Evolutionary conservation across 2,113 vertebrate species (phyloP).

Genomic region (Dasyprocta punctata): DNA sequence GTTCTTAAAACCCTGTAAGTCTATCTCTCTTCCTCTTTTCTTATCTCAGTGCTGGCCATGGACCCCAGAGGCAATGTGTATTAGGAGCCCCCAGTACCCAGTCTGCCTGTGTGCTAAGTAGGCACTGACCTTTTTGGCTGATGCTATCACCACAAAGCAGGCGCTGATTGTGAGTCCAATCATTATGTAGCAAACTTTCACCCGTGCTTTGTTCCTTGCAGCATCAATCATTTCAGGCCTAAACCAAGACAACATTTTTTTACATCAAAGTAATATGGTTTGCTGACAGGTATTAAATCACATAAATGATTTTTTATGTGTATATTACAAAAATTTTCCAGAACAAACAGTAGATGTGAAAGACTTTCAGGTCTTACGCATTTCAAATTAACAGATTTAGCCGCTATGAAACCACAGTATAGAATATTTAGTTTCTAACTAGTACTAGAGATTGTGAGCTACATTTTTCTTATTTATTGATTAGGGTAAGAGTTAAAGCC

Average conservation of each 20-base stretch:
- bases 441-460: background rate
- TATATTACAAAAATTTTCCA: background rate
- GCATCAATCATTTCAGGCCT: constrained; percentile 87
- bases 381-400: constrained; percentile 22
- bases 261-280: background rate
- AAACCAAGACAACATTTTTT: constrained; percentile 64
- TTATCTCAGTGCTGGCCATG: background rate
- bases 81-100: background rate
- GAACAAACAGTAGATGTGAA: background rate
- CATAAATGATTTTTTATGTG: background rate
- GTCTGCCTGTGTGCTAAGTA: background rate
- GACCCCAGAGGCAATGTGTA: background rate
- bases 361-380: background rate
- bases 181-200: constrained; percentile 90
- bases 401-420: background rate
- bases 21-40: no score
- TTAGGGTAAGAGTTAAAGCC: background rate
- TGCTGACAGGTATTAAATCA: background rate
- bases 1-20: background rate
- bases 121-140: constrained; percentile 86
- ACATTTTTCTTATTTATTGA: background rate
- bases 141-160: constrained; percentile 87
- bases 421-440: constrained; percentile 2
- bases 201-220: constrained; percentile 88
- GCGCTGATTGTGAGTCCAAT: constrained; percentile 87